A percentile compares a stretch with the other conserved stretches of the same genome.
phyloP scores from a whole-genome alignment of 2,113 vertebrate species.

The Nycticorax nycticorax region DNA sequence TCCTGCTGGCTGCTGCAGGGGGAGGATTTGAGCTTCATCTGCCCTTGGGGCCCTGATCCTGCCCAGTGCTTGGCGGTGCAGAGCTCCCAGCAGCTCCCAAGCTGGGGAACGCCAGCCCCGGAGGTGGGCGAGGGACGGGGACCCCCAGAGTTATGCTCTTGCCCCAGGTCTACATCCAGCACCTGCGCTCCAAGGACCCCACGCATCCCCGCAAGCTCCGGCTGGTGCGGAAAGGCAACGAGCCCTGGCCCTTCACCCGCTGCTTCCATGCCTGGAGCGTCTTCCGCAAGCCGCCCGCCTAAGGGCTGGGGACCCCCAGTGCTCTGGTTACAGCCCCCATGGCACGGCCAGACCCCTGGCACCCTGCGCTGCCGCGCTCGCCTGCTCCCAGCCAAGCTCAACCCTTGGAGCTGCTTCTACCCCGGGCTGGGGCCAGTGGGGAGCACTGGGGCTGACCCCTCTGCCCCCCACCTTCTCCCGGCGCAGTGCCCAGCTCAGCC shows the following conservation, averaged over 20 bases:
- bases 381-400: background rate
- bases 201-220: conserved; percentile 87
- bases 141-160: background rate
- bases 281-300: conserved; percentile 85
- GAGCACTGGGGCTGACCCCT: background rate
- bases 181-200: conserved; percentile 89
- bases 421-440: rapidly evolving
- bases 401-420: background rate
- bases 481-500: background rate
- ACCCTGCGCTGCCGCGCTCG: background rate
- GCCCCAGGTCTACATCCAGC: conserved; percentile 95
- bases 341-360: rapidly evolving
- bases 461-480: background rate
- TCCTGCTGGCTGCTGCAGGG: background rate
- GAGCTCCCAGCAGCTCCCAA: background rate
- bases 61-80: rapidly evolving
- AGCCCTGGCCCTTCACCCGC: conserved; percentile 91
- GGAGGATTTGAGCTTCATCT: rapidly evolving
- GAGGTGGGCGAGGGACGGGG: rapidly evolving
- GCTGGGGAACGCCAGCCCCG: background rate
- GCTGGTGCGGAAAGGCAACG: conserved; percentile 95
- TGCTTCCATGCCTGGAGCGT: conserved; percentile 96
- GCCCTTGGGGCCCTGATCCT: rapidly evolving
- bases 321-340: rapidly evolving
- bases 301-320: background rate